phyloP scores from a whole-genome alignment of 2,113 vertebrate genomes.

The Microtus richardsoni region DNA sequence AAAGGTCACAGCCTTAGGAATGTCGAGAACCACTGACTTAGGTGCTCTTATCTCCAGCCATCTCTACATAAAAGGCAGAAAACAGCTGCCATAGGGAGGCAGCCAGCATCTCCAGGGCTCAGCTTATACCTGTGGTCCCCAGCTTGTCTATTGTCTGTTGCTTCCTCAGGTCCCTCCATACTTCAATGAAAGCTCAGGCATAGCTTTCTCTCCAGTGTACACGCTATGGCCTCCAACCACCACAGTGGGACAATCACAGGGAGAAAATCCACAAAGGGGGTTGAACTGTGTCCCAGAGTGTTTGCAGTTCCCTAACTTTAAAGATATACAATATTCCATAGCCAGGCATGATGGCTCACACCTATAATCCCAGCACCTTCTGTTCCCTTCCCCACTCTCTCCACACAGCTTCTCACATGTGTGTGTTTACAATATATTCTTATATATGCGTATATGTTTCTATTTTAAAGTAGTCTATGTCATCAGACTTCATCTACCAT shows the following conservation, averaged over 20 bases:
- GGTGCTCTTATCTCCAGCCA: neutral
- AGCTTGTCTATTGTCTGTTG: neutral
- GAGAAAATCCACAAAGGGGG: conserved; percentile 57
- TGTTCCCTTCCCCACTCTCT: neutral
- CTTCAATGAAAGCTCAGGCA: neutral
- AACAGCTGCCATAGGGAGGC: neutral
- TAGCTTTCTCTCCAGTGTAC: conserved; percentile 18
- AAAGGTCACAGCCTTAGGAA: neutral
- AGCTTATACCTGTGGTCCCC: neutral
- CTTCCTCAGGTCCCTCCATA: neutral
- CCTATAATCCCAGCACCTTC: neutral
- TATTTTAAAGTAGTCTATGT: neutral
- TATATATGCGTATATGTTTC: neutral
- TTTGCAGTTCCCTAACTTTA: conserved; percentile 65
- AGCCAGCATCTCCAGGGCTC: neutral
- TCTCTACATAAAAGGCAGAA: neutral
- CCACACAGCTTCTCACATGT: neutral
- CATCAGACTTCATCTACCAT: neutral
- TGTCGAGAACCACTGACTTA: neutral
- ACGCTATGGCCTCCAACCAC: neutral
- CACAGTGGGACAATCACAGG: conserved; percentile 54
- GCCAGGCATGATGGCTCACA: neutral
- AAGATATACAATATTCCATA: neutral
- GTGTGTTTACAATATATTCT: neutral
- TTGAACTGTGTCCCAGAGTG: conserved; percentile 48